Base-by-base conservation (phyloP, 2,797 vertebrate species). In the Halcyon leucocephala region DNA sequence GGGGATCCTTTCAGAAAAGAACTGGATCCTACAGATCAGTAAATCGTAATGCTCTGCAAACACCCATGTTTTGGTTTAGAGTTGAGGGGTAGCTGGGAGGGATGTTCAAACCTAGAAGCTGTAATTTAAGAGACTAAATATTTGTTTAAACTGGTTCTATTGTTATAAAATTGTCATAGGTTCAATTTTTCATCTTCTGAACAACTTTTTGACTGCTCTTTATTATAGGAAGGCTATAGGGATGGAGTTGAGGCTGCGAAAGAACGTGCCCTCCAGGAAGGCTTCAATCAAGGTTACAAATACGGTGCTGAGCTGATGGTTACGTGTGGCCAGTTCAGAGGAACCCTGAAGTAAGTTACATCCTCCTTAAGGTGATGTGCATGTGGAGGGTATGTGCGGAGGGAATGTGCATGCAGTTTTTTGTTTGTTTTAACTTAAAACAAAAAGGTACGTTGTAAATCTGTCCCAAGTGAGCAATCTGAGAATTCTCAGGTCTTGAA, bases 231-330 rank as follows among this genome's bases (percentile, higher is more conserved):
- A 79, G 99, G 99, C 7, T 99, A 98, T 37, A 98, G 98, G 54
- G 99, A 99, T 82, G 99, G 99, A 69, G 48, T 98, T 16, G 98
- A 99, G 61, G 98, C 98, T 39, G 99, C 99, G 10, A 99, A 99
- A 97, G 98, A 99, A 55, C 97, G 97, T 51, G 97, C 98, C 2
- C 98, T 99, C 35, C 99, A 99, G 72, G 74, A 83, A 17, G 99
- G 99, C 12, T 99, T 99, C 97, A 98, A 98, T 97, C 77, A 94
- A 88, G 99, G 99, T 5, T 99, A 99, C 96, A 98, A 95, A 89
- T 98, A 98, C 2, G 99, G 99, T 94, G 99, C 98, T 2, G 80
- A 97, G 78, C 82, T 97, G 83, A 98, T 99, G 94, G 92, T 95
- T 39, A 96, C 96, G 3, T 98, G 98, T 67, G 99, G 99, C 8